Percentiles rank a stretch among this genome's conserved stretches.
These are phyloP conservation scores for Belgica antarctica DNA, from an alignment of 2,888 invertebrate genomes.

Conservation along the genomic window DNA sequence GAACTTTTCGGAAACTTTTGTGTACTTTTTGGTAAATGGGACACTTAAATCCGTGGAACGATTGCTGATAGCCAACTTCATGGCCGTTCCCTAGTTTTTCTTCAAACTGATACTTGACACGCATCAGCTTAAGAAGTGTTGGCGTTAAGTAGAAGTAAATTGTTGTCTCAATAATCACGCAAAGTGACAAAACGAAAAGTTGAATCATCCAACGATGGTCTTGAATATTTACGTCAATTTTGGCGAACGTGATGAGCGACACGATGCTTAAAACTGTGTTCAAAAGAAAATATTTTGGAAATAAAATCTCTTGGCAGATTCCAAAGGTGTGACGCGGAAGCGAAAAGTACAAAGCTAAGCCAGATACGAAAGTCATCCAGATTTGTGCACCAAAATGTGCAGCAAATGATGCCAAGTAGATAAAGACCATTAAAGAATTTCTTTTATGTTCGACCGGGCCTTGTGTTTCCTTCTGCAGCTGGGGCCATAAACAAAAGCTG, in stretches of 20 bases:
- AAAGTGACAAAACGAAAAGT: constrained; percentile 53
- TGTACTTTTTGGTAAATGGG: constrained; percentile 76
- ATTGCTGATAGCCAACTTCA: constrained; percentile 71
- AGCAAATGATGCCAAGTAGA: constrained; percentile 75
- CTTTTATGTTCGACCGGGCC: constrained; percentile 43
- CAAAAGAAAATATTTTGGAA: constrained; percentile 81
- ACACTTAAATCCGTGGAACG: constrained; percentile 70
- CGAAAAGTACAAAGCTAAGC: constrained; percentile 79
- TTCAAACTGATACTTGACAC: constrained; percentile 72
- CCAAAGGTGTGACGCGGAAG: constrained; percentile 85
- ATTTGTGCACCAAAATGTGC: constrained; percentile 83
- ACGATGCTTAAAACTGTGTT: constrained; percentile 72
- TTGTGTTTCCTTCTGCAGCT: constrained; percentile 50
- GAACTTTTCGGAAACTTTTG: constrained; percentile 70
- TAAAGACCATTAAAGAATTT: constrained; percentile 57
- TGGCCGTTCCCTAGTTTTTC: constrained; percentile 72
- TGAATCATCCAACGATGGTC: constrained; percentile 56
- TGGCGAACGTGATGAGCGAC: constrained; percentile 69
- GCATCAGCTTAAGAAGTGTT: constrained; percentile 70
- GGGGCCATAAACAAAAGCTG: constrained; percentile 57
- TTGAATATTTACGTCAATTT: constrained; percentile 59
- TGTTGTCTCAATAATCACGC: constrained; percentile 65
- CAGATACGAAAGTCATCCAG: constrained; percentile 92
- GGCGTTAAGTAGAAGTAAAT: constrained; percentile 76
- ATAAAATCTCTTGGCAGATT: constrained; percentile 79